Base-by-base conservation (phyloP, 2,888 invertebrate genomes). In the Hipparchia semele region DNA sequence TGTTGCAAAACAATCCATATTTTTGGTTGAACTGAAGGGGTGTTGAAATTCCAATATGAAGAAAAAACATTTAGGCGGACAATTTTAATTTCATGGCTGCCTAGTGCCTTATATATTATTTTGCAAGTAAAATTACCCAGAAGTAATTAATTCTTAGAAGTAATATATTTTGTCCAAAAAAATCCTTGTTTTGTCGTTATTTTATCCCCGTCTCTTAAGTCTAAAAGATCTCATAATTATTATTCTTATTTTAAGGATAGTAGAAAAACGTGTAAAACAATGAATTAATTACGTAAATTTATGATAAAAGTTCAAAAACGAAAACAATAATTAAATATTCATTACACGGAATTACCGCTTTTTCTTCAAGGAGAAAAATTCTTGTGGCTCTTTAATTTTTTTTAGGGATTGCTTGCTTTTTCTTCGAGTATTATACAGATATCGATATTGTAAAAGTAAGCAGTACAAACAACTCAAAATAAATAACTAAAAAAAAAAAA, bases 291-390 rank as follows among this genome's bases (percentile, higher is more conserved):
- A 88, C 77, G 80, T 79, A 82, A 87, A 87, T 88, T 88, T 84
- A 86, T 82, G 85, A 83, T 85, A 84, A 85, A 84, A 81, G 80
- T 82, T 83, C 74, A 83, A 86, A 84, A 83, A 82, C 74, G 82
- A 86, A 86, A 90, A 88, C 85, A 90, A 89, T 86, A 87, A 90
- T 90, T 91, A 89, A 90, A 91, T 90, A 91, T 90, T 91, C 90
- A 91, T 91, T 90, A 89, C 82, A 77, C 77, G 81, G 84, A 87
- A 89, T 91, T 90, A 90, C 86, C 86, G 83, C 86, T 82, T 85
- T 86, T 86, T 83, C 80, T 84, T 83, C 76, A 72, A 74, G 78
- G 79, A 75, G 77, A 77, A 80, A 83, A 85, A 85, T 82, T 85
- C 83, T 79, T 76, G 74, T 80, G 81, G 62, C 69, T 71, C 80